Evolutionary conservation across 2,113 vertebrate species (phyloP), one percentile per base, ranked within the genome.

Genomic region (Lasiurus borealis): DNA sequence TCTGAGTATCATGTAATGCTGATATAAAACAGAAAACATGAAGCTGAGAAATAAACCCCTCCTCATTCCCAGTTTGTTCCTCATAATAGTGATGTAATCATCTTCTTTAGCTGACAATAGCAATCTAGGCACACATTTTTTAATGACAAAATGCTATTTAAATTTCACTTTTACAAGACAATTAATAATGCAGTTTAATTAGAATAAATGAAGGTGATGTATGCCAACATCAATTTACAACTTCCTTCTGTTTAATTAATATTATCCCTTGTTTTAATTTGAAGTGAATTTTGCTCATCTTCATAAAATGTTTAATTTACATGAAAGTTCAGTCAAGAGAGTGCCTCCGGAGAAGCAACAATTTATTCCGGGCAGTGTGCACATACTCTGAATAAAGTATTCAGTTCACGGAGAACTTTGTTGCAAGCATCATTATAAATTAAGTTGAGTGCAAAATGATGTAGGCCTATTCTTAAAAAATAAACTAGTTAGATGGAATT

Each of bases 241-340:
- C 87, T 97, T 96, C 81, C 46, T 92, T 95, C 93, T 96, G 85
- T 98, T 98, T 97, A 98, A 98, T 98, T 98, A 98, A 97, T 94
- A 97, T 97, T 97, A 96, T 94, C 97, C 50, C 46, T 95, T 97
- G 86, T 95, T 97, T 97, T 98, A 97, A 97, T 98, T 97, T 98
- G 96, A 97, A 96, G 82, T 85, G 85, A 95, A 66, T 88, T 97
- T 96, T 97, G 78, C 93, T 98, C 91, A 97, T 96, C 94, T 96
- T 85, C 90, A 95, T 90, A 82, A 97, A 96, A 97, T 86, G 83
- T 91, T 97, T 97, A 97, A 98, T 98, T 98, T 98, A 98, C 97
- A 96, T 96, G 96, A 97, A 97, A 95, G 59, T 78, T 98, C 52
- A 94, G 95, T 98, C 95, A 97, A 89, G 97, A 96, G 95, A 68